Evolutionary conservation across 53 echinoderm and acorn worm genomes (phyloP).

Genomic region (Echinarachnius parma): DNA sequence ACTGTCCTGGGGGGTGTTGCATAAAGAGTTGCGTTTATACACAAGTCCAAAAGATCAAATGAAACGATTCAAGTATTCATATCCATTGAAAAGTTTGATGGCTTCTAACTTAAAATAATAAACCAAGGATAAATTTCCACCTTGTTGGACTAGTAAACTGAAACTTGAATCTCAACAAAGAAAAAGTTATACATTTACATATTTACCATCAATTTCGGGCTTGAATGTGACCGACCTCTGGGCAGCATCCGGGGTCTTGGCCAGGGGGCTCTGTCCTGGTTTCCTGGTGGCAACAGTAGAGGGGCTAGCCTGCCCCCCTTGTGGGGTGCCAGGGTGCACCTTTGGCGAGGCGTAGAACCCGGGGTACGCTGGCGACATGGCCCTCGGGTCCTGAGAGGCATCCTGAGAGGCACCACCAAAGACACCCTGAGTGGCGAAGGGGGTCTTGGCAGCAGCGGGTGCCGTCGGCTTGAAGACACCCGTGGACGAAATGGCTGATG

Average conservation of each 20-base stretch:
- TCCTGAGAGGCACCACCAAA: too few relatives aligned
- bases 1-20: too few relatives aligned
- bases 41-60: too few relatives aligned
- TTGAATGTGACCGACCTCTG: slow-evolving; percentile 37
- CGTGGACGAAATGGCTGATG: not conserved
- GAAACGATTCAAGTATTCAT: too few relatives aligned
- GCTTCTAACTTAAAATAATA: too few relatives aligned
- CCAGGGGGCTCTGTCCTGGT: slow-evolving; percentile 61
- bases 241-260: not conserved
- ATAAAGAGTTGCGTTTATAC: too few relatives aligned
- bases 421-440: too few relatives aligned
- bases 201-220: slow-evolving; percentile 13
- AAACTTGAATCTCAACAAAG: too few relatives aligned
- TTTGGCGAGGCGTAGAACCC: slow-evolving; percentile 48
- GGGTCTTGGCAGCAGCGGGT: not conserved
- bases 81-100: too few relatives aligned
- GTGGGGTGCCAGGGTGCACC: not conserved
- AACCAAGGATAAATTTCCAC: too few relatives aligned
- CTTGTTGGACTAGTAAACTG: too few relatives aligned
- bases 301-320: slow-evolving; percentile 21
- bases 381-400: slow-evolving; percentile 7
- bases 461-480: slow-evolving; percentile 34
- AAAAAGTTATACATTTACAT: not conserved
- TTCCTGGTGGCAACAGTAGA: slow-evolving; percentile 28
- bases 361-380: slow-evolving; percentile 27